phyloP scores from a whole-genome alignment of 2,113 vertebrate genomes.

The Oxyura jamaicensis region DNA sequence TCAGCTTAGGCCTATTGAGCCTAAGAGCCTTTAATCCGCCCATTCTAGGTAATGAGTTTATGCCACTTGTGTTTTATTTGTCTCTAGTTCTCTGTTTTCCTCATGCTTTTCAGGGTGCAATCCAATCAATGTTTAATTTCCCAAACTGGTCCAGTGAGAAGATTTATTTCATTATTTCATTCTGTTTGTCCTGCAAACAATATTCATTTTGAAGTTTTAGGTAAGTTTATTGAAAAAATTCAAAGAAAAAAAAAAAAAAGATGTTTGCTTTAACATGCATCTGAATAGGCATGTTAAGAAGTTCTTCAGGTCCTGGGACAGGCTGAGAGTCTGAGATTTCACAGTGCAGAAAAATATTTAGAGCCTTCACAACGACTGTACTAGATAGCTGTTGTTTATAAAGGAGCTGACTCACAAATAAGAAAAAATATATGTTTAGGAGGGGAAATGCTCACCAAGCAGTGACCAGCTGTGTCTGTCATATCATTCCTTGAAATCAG shows the following conservation, averaged over 20 bases:
- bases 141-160: constrained; percentile 29
- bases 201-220: constrained; percentile 41
- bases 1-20: not conserved
- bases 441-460: not conserved
- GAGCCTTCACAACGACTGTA: not conserved
- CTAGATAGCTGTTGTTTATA: not conserved
- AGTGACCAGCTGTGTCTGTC: not conserved
- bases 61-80: constrained; percentile 3
- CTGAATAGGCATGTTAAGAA: not conserved
- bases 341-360: not conserved
- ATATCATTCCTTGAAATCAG: constrained; percentile 44
- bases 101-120: constrained; percentile 34
- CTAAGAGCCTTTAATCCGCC: constrained; percentile 23
- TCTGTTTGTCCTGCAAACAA: constrained; percentile 38
- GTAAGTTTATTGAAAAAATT: not conserved
- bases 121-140: constrained; percentile 64
- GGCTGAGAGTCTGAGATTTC: not conserved
- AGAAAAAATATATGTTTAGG: not conserved
- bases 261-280: not conserved
- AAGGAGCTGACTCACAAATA: not conserved
- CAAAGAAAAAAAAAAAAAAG: not conserved
- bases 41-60: constrained; percentile 31
- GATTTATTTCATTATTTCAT: constrained; percentile 48
- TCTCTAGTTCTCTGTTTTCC: constrained; percentile 10
- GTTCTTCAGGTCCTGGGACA: not conserved